Evolutionary conservation across 2,113 vertebrate species (phyloP).

Genomic region (Helogale parvula): DNA sequence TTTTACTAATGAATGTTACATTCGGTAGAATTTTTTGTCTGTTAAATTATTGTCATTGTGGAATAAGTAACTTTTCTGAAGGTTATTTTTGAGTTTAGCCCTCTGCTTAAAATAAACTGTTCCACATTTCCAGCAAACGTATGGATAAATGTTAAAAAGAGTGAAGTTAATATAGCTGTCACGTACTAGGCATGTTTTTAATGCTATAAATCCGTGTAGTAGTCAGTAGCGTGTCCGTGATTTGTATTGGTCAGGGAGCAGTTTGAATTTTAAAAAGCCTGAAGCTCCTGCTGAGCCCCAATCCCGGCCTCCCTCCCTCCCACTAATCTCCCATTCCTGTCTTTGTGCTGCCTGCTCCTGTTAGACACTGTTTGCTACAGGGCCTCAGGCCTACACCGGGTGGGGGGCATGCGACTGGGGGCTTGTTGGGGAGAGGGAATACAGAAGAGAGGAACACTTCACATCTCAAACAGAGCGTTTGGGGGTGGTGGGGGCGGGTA

Average conservation of each 20-base stretch:
- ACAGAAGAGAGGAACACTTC: conserved; percentile 70
- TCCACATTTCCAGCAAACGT: background rate
- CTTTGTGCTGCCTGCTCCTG: conserved; percentile 91
- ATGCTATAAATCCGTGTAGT: conserved; percentile 88
- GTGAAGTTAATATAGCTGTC: conserved; percentile 89
- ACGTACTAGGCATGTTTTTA: conserved; percentile 86
- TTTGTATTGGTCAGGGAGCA: conserved; percentile 89
- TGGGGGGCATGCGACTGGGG: conserved; percentile 43
- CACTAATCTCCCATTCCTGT: conserved; percentile 90
- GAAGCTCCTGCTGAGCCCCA: conserved; percentile 89
- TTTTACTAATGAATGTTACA: conserved; percentile 62
- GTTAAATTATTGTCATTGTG: conserved; percentile 55
- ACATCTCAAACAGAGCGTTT: conserved; percentile 55
- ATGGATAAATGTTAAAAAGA: conserved; percentile 81
- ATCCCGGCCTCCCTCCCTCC: conserved; percentile 88
- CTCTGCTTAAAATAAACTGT: conserved; percentile 62
- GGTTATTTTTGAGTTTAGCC: conserved; percentile 56
- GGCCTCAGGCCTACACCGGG: conserved; percentile 83
- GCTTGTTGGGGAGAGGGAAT: background rate
- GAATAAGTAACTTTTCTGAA: conserved; percentile 78
- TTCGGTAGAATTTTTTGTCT: conserved; percentile 59
- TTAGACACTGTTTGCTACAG: conserved; percentile 86
- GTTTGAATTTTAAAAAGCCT: conserved; percentile 91
- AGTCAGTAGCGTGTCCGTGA: conserved; percentile 87
- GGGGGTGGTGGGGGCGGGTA: background rate